These are phyloP conservation scores for Ictalurus furcatus DNA, from an alignment of 2,113 vertebrate genomes.

Conservation along the genomic window DNA sequence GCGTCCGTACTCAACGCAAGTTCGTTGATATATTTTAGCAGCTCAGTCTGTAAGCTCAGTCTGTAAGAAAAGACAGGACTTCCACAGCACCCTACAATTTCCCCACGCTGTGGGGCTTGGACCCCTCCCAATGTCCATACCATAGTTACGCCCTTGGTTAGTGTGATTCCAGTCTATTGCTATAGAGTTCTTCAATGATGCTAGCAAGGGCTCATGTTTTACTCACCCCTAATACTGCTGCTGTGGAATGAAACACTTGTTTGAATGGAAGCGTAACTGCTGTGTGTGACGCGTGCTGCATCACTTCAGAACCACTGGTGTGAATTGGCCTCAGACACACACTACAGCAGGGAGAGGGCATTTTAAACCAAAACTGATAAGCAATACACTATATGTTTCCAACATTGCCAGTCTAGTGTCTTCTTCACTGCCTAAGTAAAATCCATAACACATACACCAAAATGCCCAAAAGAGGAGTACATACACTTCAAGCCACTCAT, in stretches of 20 bases:
- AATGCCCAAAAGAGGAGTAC: neutral
- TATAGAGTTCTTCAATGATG: neutral
- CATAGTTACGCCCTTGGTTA: too few species aligned
- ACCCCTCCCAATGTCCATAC: too few species aligned
- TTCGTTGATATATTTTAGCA: too few species aligned
- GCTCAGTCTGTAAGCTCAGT: too few species aligned
- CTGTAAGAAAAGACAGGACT: too few species aligned
- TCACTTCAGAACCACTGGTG: neutral
- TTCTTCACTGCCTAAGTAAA: neutral
- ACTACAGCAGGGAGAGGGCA: neutral
- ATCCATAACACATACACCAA: neutral
- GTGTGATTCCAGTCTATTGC: neutral
- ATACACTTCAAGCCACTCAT: neutral
- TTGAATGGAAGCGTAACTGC: neutral
- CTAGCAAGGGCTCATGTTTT: neutral
- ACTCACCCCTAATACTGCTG: neutral
- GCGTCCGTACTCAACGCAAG: too few species aligned
- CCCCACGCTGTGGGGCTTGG: too few species aligned
- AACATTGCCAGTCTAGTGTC: neutral
- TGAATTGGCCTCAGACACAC: neutral
- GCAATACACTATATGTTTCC: neutral
- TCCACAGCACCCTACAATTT: too few species aligned
- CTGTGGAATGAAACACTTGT: neutral
- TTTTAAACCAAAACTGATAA: neutral
- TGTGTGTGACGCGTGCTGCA: neutral